Base-by-base conservation (phyloP, 2,113 vertebrate species). In the Hyaena hyaena region DNA sequence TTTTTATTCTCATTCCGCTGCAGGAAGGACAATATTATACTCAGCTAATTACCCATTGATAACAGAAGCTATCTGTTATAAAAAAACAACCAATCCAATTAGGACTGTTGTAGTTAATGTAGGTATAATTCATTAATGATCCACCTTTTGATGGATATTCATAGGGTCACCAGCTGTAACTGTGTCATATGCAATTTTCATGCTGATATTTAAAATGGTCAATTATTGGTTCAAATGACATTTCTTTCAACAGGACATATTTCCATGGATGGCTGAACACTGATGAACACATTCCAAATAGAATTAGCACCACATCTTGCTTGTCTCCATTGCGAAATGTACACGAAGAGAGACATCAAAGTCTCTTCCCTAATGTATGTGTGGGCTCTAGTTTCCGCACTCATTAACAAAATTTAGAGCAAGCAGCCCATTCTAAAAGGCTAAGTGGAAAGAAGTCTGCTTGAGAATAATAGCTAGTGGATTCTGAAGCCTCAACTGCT, bases 381-480 rank as follows among this genome's bases (percentile, higher is more conserved):
- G 17, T 2, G 45, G 45, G 63, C 19, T 92, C 50, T 71, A 50
- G n/a, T 33, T 92, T 97, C 76, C 45, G 92, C 9, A 14, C 8
- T 69, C 43, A 28, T 77, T 95, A 94, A 95, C 94, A 76, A 96
- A 95, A 81, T 80, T 97, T 88, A 90, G 58, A 92, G 0, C 21
- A 55, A 97, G 71, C 65, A 84, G 31, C 61, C 28, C 28, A 82
- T 89, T 81, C 71, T 87, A 53, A 96, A 98, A 95, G 55, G 73
- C 80, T 93, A 90, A 61, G 95, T 94, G 63, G 92, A 97, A 98
- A 91, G 71, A 0, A 0, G 0, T 4, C 71, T 96, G 10, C n/a
- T 66, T 79, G 0, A 89, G 90, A 97, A 97, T 94, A 96, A 93
- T 90, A 92, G 15, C 95, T 92, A 81, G 82, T 92, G 24, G 92